These are phyloP conservation scores for Turritopsis dohrnii DNA, from an alignment of 30 jellyfish, hydroid and myxozoan genomes.

Conservation along the genomic window DNA sequence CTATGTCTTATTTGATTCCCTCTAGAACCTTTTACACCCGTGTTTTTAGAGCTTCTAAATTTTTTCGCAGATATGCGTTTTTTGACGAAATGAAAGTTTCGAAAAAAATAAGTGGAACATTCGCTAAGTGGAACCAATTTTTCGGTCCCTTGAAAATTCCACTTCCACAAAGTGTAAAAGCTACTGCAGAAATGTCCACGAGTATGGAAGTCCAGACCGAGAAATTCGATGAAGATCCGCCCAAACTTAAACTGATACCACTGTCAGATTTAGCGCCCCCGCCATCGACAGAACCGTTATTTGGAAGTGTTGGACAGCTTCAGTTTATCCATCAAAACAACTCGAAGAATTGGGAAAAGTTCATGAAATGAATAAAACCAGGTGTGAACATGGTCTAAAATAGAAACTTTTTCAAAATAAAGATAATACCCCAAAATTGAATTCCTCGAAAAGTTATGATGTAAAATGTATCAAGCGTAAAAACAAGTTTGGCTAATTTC, in stretches of 20 bases:
- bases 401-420: conserved; percentile 50
- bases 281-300: conserved; percentile 66
- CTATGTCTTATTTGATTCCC: too few relatives aligned
- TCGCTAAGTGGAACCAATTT: too few relatives aligned
- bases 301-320: conserved; percentile 61
- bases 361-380: conserved; percentile 54
- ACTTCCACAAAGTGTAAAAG: neutral
- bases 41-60: too few relatives aligned
- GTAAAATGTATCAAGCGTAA: too few relatives aligned
- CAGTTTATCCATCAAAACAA: conserved; percentile 47
- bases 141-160: too few relatives aligned
- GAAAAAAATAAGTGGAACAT: too few relatives aligned
- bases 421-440: too few relatives aligned
- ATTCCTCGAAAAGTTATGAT: too few relatives aligned
- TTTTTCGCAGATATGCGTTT: too few relatives aligned
- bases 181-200: neutral
- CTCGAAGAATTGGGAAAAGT: conserved; percentile 72
- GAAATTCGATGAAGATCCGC: conserved; percentile 18
- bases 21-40: too few relatives aligned
- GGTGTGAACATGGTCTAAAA: conserved; percentile 65
- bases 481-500: too few relatives aligned
- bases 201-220: neutral
- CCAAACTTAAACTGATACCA: conserved; percentile 56
- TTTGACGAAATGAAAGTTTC: too few relatives aligned
- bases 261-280: conserved; percentile 86